Conservation (phyloP, 2,113 vertebrate genomes). For the Zeus faber region DNA sequence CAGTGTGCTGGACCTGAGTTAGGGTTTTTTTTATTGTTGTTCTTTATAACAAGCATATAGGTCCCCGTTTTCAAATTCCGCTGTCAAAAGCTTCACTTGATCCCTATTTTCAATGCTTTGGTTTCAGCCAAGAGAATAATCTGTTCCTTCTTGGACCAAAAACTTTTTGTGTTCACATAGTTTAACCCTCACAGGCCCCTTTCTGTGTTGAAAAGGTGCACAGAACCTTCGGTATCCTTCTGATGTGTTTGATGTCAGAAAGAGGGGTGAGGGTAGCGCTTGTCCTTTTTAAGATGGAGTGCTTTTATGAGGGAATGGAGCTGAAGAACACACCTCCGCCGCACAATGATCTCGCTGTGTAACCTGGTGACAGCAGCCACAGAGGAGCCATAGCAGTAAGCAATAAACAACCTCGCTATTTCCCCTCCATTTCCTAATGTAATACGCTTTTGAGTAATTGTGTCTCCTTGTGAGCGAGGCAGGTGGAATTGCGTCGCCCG, state of each 20-base stretch:
- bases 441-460: conserved; percentile 46
- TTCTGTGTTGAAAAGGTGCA: conserved; percentile 17
- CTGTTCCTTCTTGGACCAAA: too few relatives aligned
- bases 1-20: too few relatives aligned
- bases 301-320: neutral
- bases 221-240: conserved; percentile 9
- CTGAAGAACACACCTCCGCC: too few relatives aligned
- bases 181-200: too few relatives aligned
- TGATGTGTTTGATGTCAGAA: conserved; percentile 20
- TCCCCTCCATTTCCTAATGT: conserved; percentile 54
- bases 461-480: conserved; percentile 55
- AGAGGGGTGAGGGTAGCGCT: conserved; percentile 41
- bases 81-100: too few relatives aligned
- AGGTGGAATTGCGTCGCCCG: too few relatives aligned
- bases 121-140: too few relatives aligned
- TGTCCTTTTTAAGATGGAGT: conserved; percentile 40
- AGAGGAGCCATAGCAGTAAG: conserved; percentile 50
- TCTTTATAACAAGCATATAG: too few relatives aligned
- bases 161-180: too few relatives aligned
- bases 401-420: conserved; percentile 49
- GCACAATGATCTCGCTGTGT: conserved; percentile 44
- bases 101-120: too few relatives aligned
- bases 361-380: conserved; percentile 30
- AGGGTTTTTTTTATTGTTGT: too few relatives aligned
- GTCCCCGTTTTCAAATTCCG: too few relatives aligned